Percentiles rank a stretch among this genome's conserved stretches.
Conservation (phyloP, 2,797 vertebrate genomes). For the Sparus aurata region DNA sequence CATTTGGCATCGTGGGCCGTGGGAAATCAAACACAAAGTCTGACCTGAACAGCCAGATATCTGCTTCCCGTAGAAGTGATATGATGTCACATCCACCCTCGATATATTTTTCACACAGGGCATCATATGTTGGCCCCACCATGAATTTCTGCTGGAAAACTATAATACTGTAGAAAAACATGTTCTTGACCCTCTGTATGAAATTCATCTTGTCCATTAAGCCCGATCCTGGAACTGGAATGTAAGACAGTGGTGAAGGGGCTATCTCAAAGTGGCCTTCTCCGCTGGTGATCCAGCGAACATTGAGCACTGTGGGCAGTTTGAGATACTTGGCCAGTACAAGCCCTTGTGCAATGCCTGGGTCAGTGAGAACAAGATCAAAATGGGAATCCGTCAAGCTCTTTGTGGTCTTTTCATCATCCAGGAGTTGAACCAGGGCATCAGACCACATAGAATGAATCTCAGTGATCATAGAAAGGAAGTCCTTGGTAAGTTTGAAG, state of each 20-base stretch:
- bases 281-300: constrained; percentile 78
- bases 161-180: constrained; percentile 64
- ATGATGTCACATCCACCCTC: constrained; percentile 74
- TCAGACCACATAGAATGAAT: no score
- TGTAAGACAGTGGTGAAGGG: constrained; percentile 82
- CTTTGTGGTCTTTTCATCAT: constrained; percentile 66
- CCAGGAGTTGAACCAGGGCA: constrained; percentile 39
- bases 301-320: constrained; percentile 80
- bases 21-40: constrained; percentile 88
- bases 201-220: constrained; percentile 83
- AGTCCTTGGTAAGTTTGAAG: constrained; percentile 66
- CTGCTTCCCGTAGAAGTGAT: constrained; percentile 78
- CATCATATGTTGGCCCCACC: constrained; percentile 64
- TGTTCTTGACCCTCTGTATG: constrained; percentile 78
- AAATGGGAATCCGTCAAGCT: constrained; percentile 70
- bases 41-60: constrained; percentile 86
- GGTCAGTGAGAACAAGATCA: constrained; percentile 83
- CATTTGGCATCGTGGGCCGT: constrained; percentile 86
- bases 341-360: constrained; percentile 65
- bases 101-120: constrained; percentile 75
- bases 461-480: constrained; percentile 67
- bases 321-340: constrained; percentile 82
- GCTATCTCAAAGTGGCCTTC: constrained; percentile 81
- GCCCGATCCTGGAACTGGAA: constrained; percentile 77
- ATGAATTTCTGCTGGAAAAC: constrained; percentile 63